These are phyloP conservation scores for Embiotoca jacksoni DNA, from an alignment of 2,113 vertebrate genomes.

Conservation along the genomic window DNA sequence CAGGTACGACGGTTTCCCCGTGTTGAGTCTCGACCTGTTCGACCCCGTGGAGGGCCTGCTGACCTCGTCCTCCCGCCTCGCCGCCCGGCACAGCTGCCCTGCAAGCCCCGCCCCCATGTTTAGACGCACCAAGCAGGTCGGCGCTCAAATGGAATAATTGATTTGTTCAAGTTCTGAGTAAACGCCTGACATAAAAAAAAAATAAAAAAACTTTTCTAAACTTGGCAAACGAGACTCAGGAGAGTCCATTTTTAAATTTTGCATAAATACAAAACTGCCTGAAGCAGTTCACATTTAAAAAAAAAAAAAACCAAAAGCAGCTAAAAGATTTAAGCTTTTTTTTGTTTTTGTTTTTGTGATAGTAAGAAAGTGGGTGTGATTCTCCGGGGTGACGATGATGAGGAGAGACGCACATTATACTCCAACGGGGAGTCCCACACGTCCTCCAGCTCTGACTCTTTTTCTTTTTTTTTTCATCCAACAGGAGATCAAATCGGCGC, in stretches of 20 bases:
- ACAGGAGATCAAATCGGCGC: conserved; percentile 95
- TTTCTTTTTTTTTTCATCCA: conserved; percentile 8
- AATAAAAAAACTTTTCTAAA: too few relatives aligned
- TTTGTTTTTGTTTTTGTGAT: too few relatives aligned
- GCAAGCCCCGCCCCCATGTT: conserved; percentile 96
- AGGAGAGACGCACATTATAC: neutral
- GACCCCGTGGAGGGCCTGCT: conserved; percentile 89
- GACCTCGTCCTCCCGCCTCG: conserved; percentile 83
- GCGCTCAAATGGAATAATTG: neutral
- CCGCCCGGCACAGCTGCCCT: conserved; percentile 90
- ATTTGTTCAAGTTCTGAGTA: too few relatives aligned
- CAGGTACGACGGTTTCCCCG: conserved; percentile 96
- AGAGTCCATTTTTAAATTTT: too few relatives aligned
- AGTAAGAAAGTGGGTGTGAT: too few relatives aligned
- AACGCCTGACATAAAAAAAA: too few relatives aligned
- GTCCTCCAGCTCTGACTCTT: neutral
- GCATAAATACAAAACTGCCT: neutral
- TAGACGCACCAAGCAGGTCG: conserved; percentile 97
- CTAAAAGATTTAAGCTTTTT: too few relatives aligned
- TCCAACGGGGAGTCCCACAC: neutral
- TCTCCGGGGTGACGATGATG: too few relatives aligned
- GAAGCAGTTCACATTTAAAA: neutral
- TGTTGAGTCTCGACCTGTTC: conserved; percentile 92
- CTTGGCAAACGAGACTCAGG: too few relatives aligned
- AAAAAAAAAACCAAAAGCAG: too few relatives aligned